Percentiles rank a stretch among this genome's conserved stretches.
These are phyloP conservation scores for Anseranas semipalmata DNA, from an alignment of 2,113 vertebrate species.

Conservation along the genomic window DNA sequence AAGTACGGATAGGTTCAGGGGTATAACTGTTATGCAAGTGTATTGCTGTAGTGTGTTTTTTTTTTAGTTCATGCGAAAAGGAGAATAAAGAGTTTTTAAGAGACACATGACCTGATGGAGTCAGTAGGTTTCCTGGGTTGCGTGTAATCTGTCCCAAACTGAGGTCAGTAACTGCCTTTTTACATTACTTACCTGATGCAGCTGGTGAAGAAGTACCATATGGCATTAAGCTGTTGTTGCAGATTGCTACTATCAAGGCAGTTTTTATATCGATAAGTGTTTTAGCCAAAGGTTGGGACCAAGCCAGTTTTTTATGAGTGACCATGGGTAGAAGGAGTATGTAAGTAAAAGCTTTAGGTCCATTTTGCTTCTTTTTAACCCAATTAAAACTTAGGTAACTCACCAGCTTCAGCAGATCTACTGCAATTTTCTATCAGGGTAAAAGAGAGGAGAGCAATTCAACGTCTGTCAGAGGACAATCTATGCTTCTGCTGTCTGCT, in stretches of 20 bases:
- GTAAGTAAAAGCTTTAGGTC: constrained; percentile 2
- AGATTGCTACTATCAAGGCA: constrained; percentile 49
- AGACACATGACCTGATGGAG: not conserved
- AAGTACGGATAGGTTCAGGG: constrained; percentile 61
- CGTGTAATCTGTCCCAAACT: not conserved
- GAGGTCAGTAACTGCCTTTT: constrained; percentile 47
- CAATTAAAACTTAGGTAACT: not conserved
- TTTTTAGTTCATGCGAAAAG: constrained; percentile 36
- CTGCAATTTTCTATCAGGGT: not conserved
- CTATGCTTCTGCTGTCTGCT: not conserved
- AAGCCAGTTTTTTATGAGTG: constrained; percentile 14
- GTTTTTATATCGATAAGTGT: constrained; percentile 30
- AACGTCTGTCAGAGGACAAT: not conserved
- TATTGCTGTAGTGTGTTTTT: constrained; percentile 58
- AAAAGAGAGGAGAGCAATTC: not conserved
- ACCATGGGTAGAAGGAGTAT: constrained; percentile 23
- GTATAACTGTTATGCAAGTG: constrained; percentile 44
- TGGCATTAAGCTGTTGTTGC: constrained; percentile 46
- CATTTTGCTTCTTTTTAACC: not conserved
- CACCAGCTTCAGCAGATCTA: not conserved
- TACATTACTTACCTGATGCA: constrained; percentile 47
- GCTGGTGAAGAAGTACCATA: constrained; percentile 43
- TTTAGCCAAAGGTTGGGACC: not conserved
- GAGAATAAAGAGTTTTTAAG: constrained; percentile 22
- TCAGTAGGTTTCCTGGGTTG: not conserved